Evolutionary conservation across 2,888 invertebrate species (phyloP), one percentile per base, ranked within the genome.

Genomic region (Drosophila kambysellisi): DNA sequence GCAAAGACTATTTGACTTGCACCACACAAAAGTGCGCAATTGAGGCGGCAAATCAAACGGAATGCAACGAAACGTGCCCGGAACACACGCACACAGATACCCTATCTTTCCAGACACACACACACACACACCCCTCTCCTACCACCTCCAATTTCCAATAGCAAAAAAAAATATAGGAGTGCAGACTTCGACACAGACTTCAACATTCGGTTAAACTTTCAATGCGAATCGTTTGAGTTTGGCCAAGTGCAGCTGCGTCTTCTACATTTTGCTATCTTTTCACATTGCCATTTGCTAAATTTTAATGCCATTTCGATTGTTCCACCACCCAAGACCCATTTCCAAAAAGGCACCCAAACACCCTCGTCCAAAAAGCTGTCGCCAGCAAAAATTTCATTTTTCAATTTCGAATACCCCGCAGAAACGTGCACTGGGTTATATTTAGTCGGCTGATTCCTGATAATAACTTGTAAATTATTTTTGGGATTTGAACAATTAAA

Each of bases 31-130:
- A 86, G 85, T 88, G 84, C 76, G 87, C 89, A 86, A 86, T 88
- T 86, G 85, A 88, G 87, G 87, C 87, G 79, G 85, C 85, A 86
- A 86, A 86, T 86, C 89, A 86, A 86, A 86, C 88, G 83, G 88
- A 86, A 86, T 76, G 83, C 85, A 83, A 80, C 85, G 75, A 80
- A 82, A 83, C 81, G 81, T 81, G 83, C 65, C 70, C 41, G 35
- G 43, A 66, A 66, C 78, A 87, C 74, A 81, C 70, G 73, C 87
- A 84, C 71, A 54, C 56, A 68, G 61, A 67, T 50, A 63, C 70
- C 57, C 73, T 60, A 15, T 30, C 43, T 29, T 29, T 8, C 1
- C 20, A 15, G 8, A 6, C 11, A 7, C 15, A 4, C 12, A n/a
- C 35, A 25, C 25, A 25, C 25, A 25, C 25, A 25, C 0, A 25